Percentiles rank a stretch among this genome's conserved stretches.
phyloP scores from a whole-genome alignment of 2,888 invertebrate genomes.

The Caenorhabditis doughertyi region DNA sequence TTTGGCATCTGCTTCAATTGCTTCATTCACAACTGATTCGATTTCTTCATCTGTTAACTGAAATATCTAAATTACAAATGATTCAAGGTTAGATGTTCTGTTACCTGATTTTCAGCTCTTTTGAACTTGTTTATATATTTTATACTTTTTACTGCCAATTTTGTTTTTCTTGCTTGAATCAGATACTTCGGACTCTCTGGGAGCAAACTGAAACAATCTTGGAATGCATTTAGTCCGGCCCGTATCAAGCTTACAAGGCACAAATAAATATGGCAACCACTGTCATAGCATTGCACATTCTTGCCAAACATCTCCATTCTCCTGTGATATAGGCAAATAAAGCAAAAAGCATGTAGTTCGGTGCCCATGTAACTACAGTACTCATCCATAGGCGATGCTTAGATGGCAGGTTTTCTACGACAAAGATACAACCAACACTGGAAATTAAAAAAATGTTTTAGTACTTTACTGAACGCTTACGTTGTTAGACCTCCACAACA shows the following conservation, averaged over 20 bases:
- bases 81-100: too few relatives aligned
- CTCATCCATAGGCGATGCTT: conserved; percentile 72
- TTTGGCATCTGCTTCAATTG: conserved; percentile 53
- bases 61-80: not conserved
- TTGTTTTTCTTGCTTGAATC: conserved; percentile 65
- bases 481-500: conserved; percentile 69
- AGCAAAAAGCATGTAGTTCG: conserved; percentile 73
- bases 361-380: conserved; percentile 75
- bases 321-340: conserved; percentile 67
- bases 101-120: conserved; percentile 41
- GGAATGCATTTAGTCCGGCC: not conserved
- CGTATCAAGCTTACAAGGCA: conserved; percentile 63
- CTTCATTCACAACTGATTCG: conserved; percentile 47
- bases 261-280: conserved; percentile 63
- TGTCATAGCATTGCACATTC: conserved; percentile 66
- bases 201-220: conserved; percentile 59
- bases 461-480: conserved; percentile 31
- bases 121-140: conserved; percentile 70
- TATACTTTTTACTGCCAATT: conserved; percentile 66
- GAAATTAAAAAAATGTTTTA: conserved; percentile 8
- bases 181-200: conserved; percentile 74
- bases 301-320: conserved; percentile 68
- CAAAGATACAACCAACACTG: conserved; percentile 69
- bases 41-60: conserved; percentile 60
- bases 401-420: conserved; percentile 72